Evolutionary conservation across 1,140 invertebrate species (phyloP).

Genomic region (Rhopalosiphum maidis): DNA sequence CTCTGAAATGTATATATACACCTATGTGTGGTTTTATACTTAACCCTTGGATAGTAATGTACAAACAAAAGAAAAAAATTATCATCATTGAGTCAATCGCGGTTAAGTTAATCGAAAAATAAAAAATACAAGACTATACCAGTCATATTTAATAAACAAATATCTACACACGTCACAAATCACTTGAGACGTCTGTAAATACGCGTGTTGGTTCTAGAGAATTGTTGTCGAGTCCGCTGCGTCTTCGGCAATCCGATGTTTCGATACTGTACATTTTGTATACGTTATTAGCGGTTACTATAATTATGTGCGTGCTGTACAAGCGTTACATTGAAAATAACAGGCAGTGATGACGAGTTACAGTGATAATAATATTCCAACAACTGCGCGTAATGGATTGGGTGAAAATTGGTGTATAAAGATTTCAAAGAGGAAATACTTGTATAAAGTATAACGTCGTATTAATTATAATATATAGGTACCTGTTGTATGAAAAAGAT

Average conservation of each 20-base stretch:
- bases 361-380: not conserved
- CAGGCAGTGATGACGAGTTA: not conserved
- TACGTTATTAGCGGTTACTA: not conserved
- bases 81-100: not conserved
- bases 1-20: not conserved
- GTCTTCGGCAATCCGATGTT: not conserved
- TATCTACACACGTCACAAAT: not conserved
- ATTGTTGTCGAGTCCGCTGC: not conserved
- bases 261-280: not conserved
- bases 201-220: not conserved
- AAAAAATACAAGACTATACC: not conserved
- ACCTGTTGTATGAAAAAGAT: not conserved
- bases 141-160: not conserved
- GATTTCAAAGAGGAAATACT: not conserved
- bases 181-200: not conserved
- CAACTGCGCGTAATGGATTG: not conserved
- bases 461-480: not conserved
- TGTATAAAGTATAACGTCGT: not conserved
- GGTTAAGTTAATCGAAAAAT: not conserved
- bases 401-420: not conserved
- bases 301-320: not conserved
- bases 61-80: not conserved
- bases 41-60: not conserved
- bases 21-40: not conserved
- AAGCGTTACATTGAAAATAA: not conserved